These are phyloP conservation scores for Trypoxylus dichotomus DNA, from an alignment of 1,140 invertebrate genomes.

Conservation along the genomic window DNA sequence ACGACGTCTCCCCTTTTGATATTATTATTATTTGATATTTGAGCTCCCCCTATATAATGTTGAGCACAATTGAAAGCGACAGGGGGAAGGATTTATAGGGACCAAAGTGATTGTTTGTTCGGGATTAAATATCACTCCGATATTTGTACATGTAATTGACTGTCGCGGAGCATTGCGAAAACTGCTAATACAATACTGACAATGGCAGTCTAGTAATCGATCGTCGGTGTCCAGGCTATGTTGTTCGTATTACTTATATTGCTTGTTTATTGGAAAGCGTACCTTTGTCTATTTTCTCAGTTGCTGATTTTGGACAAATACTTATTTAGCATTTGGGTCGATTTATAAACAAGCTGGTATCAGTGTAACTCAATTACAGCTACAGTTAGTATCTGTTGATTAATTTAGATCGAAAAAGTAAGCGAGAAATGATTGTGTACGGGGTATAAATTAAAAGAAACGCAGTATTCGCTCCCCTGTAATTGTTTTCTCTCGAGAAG, in stretches of 20 bases:
- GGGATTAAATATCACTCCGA: constrained; percentile 19
- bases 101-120: constrained; percentile 22
- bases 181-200: not conserved
- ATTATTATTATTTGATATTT: constrained; percentile 28
- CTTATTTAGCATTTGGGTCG: no score
- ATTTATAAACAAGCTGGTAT: no score
- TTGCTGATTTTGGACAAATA: not conserved
- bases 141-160: constrained; percentile 21
- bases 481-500: no score
- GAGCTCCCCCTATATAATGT: constrained; percentile 5
- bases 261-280: no score
- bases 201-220: not conserved
- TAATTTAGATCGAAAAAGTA: no score
- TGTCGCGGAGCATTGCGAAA: not conserved
- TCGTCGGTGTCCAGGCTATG: not conserved
- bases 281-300: not conserved
- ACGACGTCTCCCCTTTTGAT: constrained; percentile 15
- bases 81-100: constrained; percentile 14
- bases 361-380: no score
- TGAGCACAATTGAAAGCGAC: constrained; percentile 25
- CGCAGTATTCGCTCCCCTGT: no score
- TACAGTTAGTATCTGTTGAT: no score
- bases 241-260: not conserved
- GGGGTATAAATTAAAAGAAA: no score
- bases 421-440: no score